Evolutionary conservation across 1,140 invertebrate species (phyloP), one percentile per base, ranked within the genome.

Genomic region (Papilio aristodemus): DNA sequence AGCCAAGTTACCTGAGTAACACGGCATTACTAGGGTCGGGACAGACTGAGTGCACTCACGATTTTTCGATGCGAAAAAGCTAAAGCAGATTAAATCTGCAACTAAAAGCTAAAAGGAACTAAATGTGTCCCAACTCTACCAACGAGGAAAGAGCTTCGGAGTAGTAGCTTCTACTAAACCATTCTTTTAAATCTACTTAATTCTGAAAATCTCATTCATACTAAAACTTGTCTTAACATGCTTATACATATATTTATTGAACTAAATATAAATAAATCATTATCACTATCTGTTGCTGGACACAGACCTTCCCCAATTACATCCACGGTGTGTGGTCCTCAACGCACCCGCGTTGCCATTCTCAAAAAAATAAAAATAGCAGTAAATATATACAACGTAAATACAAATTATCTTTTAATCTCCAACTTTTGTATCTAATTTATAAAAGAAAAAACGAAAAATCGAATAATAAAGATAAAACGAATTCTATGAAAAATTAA

Each of bases 1-100:
- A 73, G 90, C 91, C 91, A 92, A 85, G 73, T 77, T 87, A 92
- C 90, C 91, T 92, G 80, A 32, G 59, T 59, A 32, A 59, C 32
- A 32, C 46, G 11, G 19, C 46, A 19, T 54, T 22, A 25, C 46
- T 54, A 54, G 17, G 46, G 46, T 19, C 19, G 46, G 19, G 19
- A 54, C 46, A 54, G 11, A 54, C 46, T 54, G 46, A 54, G 46
- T 54, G 46, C 46, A 54, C 46, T 54, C 19, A 54, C 14, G 14
- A 46, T 11, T 54, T 46, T 54, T 54, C 46, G 46, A 54, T 22
- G 19, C 19, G 46, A 25, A 54, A 54, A 25, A 54, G 46, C 46
- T 25, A 54, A 54, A 54, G 46, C 19, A 54, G 11, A 54, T 54
- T 54, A 54, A 54, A 54, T 54, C 46, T 54, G 19, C 17, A 54